Evolutionary conservation across 2,888 invertebrate genomes (phyloP).

Genomic region (Thyatira batis): DNA sequence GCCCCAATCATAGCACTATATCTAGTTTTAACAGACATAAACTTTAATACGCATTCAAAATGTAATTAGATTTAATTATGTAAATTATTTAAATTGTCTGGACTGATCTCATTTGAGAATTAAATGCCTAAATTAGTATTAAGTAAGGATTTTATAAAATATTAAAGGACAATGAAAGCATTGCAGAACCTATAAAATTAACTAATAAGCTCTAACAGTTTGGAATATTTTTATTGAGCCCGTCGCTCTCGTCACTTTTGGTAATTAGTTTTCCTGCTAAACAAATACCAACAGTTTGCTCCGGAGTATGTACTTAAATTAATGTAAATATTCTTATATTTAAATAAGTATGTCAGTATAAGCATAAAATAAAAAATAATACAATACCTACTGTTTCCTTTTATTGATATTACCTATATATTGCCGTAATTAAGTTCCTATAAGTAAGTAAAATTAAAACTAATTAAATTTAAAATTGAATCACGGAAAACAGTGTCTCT

Average conservation of each 20-base stretch:
- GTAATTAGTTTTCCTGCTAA: background rate
- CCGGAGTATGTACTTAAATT: background rate
- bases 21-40: conserved; percentile 13
- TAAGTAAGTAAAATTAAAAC: no score
- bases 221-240: background rate
- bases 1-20: conserved; percentile 79
- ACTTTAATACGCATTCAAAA: conserved; percentile 3
- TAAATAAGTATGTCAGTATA: background rate
- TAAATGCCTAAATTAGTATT: conserved; percentile 19
- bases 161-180: background rate
- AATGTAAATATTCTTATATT: background rate
- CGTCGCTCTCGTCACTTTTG: background rate
- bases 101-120: conserved; percentile 72
- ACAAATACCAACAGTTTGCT: background rate
- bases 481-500: no score
- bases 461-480: no score
- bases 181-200: background rate
- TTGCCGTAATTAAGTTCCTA: no score
- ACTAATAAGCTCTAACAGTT: background rate
- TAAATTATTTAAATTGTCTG: conserved; percentile 25
- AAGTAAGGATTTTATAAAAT: conserved; percentile 1
- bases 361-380: background rate
- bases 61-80: conserved; percentile 4
- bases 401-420: background rate
- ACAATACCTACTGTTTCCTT: background rate